phyloP scores from a whole-genome alignment of 2,797 vertebrate genomes.

The Gadopsis marmoratus region DNA sequence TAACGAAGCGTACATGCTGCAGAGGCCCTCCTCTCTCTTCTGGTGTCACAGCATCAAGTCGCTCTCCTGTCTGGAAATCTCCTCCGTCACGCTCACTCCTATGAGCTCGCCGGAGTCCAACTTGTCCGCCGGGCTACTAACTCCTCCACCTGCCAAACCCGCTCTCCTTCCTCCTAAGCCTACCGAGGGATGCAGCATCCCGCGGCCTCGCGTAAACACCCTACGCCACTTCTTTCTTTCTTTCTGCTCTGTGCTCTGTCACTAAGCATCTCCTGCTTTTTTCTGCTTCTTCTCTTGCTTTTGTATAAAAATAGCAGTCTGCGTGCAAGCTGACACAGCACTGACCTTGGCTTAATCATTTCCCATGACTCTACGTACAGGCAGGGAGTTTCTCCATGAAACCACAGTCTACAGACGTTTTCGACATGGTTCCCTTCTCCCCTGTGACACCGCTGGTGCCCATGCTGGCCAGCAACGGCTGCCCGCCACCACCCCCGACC shows the following conservation, averaged over 20 bases:
- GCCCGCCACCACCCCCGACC: constrained; percentile 90
- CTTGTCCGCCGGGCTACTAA: constrained; percentile 90
- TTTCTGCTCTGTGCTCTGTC: constrained; percentile 21
- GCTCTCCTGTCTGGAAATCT: constrained; percentile 92
- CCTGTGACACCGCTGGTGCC: constrained; percentile 90
- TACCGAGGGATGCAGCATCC: constrained; percentile 87
- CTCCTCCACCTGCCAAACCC: constrained; percentile 90
- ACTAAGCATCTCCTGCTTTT: constrained; percentile 20
- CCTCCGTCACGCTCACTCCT: constrained; percentile 92
- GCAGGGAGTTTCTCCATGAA: constrained; percentile 88
- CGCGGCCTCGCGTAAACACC: constrained; percentile 90
- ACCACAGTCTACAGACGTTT: constrained; percentile 92
- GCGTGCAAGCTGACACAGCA: not conserved
- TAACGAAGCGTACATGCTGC: constrained; percentile 89
- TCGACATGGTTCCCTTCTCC: constrained; percentile 99
- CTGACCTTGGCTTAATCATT: not conserved
- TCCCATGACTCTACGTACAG: constrained; percentile 80
- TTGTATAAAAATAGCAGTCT: not conserved
- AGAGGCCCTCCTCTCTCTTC: constrained; percentile 92
- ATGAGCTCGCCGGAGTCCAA: constrained; percentile 93
- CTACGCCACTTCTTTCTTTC: constrained; percentile 19
- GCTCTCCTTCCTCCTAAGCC: constrained; percentile 84
- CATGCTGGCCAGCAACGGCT: constrained; percentile 90
- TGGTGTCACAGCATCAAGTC: constrained; percentile 91
- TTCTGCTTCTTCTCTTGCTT: not conserved